Percentiles rank a stretch among this genome's conserved stretches.
phyloP scores from a whole-genome alignment of 2,113 vertebrate species.

The Trematocara stigmaticum region DNA sequence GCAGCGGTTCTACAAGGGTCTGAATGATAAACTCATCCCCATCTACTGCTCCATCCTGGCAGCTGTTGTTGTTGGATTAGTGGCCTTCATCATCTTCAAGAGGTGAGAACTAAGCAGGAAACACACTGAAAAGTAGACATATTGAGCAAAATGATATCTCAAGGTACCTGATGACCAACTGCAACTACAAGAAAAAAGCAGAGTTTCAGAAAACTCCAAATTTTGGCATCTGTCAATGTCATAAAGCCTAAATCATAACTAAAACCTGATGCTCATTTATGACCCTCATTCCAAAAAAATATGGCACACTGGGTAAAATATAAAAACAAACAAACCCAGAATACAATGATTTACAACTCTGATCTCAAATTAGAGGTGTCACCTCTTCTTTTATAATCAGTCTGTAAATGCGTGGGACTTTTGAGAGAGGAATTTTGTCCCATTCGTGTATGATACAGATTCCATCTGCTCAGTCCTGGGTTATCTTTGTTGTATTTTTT shows the following conservation, averaged over 20 bases:
- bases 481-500: neutral
- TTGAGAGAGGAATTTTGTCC: neutral
- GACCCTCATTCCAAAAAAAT: neutral
- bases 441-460: neutral
- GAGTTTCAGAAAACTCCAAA: neutral
- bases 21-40: slow-evolving; percentile 87
- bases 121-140: neutral
- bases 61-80: slow-evolving; percentile 86
- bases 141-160: neutral
- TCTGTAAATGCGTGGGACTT: neutral
- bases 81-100: slow-evolving; percentile 94
- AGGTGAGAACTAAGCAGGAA: slow-evolving; percentile 71
- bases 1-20: slow-evolving; percentile 67
- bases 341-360: neutral
- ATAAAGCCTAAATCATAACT: neutral
- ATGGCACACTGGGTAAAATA: neutral
- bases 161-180: neutral
- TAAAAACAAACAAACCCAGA: neutral
- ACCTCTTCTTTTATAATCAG: neutral
- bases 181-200: neutral
- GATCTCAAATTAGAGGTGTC: neutral
- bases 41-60: slow-evolving; percentile 96
- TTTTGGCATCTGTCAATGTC: neutral
- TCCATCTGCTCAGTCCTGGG: neutral
- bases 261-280: neutral